Conservation (phyloP, 2,888 invertebrate genomes). For the Eristalinus sepulchralis region DNA sequence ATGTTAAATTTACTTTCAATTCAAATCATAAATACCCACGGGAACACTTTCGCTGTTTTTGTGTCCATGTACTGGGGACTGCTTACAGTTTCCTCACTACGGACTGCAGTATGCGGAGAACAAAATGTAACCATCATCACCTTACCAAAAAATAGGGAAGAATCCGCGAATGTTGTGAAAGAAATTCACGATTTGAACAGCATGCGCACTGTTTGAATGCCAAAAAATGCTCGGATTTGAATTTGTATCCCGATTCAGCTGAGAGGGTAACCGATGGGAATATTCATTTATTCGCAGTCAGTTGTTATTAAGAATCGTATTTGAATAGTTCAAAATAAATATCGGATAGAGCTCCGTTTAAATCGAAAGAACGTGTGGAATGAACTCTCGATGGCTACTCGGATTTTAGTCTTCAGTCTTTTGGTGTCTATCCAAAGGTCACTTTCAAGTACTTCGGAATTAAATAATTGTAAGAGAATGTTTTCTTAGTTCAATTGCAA, state of each 20-base stretch:
- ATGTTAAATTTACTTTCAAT: conserved; percentile 34
- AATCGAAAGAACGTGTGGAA: background rate
- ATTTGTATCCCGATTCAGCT: conserved; percentile 21
- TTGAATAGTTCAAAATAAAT: conserved; percentile 38
- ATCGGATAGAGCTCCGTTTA: conserved; percentile 1
- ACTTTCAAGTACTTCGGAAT: conserved; percentile 76
- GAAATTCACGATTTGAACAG: conserved; percentile 31
- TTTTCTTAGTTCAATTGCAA: background rate
- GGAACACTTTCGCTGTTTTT: background rate
- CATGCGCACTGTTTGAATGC: conserved; percentile 56
- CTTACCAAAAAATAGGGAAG: background rate
- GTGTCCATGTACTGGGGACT: background rate
- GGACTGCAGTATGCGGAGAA: background rate
- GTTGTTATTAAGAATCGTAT: conserved; percentile 41
- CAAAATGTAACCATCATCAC: background rate
- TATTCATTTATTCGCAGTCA: conserved; percentile 39
- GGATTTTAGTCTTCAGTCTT: conserved; percentile 32
- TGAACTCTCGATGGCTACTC: conserved; percentile 25
- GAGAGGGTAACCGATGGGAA: conserved; percentile 15
- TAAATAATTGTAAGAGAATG: conserved; percentile 78
- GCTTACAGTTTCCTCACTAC: background rate
- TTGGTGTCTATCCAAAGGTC: conserved; percentile 29
- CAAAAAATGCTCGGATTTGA: conserved; percentile 45
- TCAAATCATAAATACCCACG: conserved; percentile 37
- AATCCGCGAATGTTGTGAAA: conserved; percentile 22